Evolutionary conservation across 1,140 invertebrate species (phyloP), one percentile per base, ranked within the genome.

Genomic region (Coptotermes formosanus): DNA sequence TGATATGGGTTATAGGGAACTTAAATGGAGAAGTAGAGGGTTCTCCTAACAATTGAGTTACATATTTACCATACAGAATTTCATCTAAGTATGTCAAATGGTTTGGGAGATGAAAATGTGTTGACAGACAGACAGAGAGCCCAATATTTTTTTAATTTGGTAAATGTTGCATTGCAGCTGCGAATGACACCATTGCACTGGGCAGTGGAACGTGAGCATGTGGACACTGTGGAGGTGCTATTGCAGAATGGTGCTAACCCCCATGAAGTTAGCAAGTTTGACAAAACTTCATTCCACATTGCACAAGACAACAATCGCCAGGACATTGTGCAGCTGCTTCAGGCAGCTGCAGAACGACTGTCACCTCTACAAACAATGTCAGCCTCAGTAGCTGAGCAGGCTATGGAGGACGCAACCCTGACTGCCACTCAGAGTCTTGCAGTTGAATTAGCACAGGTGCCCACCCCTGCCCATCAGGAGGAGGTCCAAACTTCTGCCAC

Each of bases 161-260:
- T 82, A 19, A 82, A 82, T 44, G 23, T 44, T 44, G 7, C 32
- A 14, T 89, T 89, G 87, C 88, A 96, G 97, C 91, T 98, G 48
- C 94, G 94, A 89, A 98, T 98, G 97, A 98, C 97, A 44, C 97
- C 97, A 48, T 92, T 99, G 43, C 97, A 99, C 92, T 99, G 97
- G 98, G 97, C 97, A 19, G 96, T 96, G 83, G 97, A 98, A 91
- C 94, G 95, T 88, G 94, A 94, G n/a, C 95, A 97, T 90, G 89
- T 93, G 52, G 92, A 93, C 82, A 94, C 95, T 75, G 95, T 96
- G 52, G 92, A 94, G 86, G 88, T 95, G 82, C 91, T 98, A 82
- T 89, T 98, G 7, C 92, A 94, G 85, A 91, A 94, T 89, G 96
- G 96, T 30, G 96, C 97, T 2, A 93, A 96, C 90, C 91, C 93